Percentiles rank a stretch among this genome's conserved stretches.
These are phyloP conservation scores for Auanema sp. DNA, from an alignment of 2,888 invertebrate genomes.

Conservation along the genomic window DNA sequence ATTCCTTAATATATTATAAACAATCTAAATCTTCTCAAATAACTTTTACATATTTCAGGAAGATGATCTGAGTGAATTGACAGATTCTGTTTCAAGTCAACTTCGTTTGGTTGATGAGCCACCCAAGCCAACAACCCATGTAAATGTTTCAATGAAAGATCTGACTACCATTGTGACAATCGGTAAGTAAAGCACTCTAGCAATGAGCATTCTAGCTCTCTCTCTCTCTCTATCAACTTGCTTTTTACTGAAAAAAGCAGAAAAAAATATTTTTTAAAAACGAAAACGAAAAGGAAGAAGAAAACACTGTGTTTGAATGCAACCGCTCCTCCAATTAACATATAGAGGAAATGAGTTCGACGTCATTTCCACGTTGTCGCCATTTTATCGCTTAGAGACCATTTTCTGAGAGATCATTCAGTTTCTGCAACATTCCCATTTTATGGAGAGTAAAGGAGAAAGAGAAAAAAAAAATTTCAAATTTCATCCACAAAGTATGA, in stretches of 20 bases:
- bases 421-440: too few relatives aligned
- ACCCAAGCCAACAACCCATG: conserved; percentile 13
- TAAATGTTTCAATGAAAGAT: conserved; percentile 21
- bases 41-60: conserved; percentile 14
- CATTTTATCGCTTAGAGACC: too few relatives aligned
- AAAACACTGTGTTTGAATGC: not conserved
- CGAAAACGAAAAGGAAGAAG: not conserved
- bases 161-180: conserved; percentile 32
- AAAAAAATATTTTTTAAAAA: conserved; percentile 1
- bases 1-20: too few relatives aligned
- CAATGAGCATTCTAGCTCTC: not conserved
- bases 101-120: conserved; percentile 16
- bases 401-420: too few relatives aligned
- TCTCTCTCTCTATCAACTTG: not conserved
- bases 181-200: conserved; percentile 24
- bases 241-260: not conserved
- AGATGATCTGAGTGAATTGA: conserved; percentile 15
- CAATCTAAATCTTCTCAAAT: too few relatives aligned
- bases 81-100: conserved; percentile 15
- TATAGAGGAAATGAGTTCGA: too few relatives aligned
- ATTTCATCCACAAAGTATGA: too few relatives aligned
- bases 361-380: too few relatives aligned
- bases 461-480: too few relatives aligned
- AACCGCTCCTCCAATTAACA: not conserved
- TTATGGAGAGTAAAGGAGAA: too few relatives aligned